Conservation (phyloP, 2,888 invertebrate genomes). For the Erannis defoliaria region DNA sequence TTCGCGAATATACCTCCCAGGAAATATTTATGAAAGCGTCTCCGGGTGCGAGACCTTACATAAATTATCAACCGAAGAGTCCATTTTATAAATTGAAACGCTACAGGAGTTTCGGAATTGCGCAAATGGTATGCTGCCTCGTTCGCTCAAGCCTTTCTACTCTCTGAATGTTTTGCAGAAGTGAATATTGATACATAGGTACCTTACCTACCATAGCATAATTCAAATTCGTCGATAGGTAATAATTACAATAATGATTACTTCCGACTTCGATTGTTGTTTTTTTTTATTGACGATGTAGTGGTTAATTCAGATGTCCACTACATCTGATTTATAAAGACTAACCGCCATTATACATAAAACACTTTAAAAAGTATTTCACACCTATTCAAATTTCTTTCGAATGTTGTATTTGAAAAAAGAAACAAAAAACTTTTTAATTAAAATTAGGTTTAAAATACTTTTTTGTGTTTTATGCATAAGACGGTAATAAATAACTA, state of each 20-base stretch:
- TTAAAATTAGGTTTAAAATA: too few species aligned
- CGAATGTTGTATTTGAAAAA: too few species aligned
- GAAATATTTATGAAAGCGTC: constrained; percentile 45
- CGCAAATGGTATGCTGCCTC: constrained; percentile 42
- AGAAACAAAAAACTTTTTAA: too few species aligned
- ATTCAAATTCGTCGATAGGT: neutral
- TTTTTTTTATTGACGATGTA: neutral
- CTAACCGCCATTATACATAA: too few species aligned
- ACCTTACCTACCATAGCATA: constrained; percentile 1
- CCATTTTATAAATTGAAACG: constrained; percentile 62
- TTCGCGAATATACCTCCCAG: constrained; percentile 26
- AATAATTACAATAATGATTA: too few species aligned
- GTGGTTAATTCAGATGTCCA: too few species aligned
- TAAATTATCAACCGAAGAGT: constrained; percentile 54
- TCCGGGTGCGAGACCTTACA: constrained; percentile 42
- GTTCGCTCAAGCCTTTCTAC: constrained; percentile 17
- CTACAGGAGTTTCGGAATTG: constrained; percentile 41
- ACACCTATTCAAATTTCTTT: too few species aligned
- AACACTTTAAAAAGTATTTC: too few species aligned
- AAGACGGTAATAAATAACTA: too few species aligned
- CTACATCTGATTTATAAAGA: too few species aligned
- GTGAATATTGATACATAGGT: constrained; percentile 11
- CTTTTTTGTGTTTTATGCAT: too few species aligned
- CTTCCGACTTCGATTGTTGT: neutral
- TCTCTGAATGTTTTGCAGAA: constrained; percentile 8